Percentiles rank a stretch among this genome's conserved stretches.
These are phyloP conservation scores for Rhopilema esculentum DNA, from an alignment of 30 jellyfish, hydroid and myxozoan species.

Conservation along the genomic window DNA sequence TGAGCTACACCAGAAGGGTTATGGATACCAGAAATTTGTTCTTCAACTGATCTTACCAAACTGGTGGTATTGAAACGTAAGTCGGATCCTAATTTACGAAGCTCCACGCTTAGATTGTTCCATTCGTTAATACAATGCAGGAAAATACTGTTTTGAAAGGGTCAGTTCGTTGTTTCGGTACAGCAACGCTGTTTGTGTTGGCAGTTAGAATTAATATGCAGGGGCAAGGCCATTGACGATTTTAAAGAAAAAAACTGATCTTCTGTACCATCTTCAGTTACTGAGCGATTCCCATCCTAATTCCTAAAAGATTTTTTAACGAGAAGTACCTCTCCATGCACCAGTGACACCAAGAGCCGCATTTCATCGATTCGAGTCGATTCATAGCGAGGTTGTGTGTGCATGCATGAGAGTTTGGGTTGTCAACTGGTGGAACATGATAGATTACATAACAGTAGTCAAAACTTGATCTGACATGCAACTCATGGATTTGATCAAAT, in stretches of 20 bases:
- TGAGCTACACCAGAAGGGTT: conserved; percentile 40
- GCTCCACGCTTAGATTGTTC: conserved; percentile 47
- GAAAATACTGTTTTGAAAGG: conserved; percentile 36
- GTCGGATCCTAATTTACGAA: conserved; percentile 28
- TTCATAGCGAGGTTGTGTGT: neutral
- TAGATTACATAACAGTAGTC: conserved; percentile 28
- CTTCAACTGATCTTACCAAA: conserved; percentile 39
- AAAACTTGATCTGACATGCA: conserved; percentile 24
- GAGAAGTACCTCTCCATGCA: conserved; percentile 59
- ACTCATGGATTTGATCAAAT: conserved; percentile 29
- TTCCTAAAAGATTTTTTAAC: conserved; percentile 23
- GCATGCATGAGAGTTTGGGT: conserved; percentile 36
- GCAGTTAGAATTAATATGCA: conserved; percentile 17
- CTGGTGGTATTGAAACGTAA: conserved; percentile 44
- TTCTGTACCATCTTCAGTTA: conserved; percentile 47
- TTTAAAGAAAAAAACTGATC: conserved; percentile 39
- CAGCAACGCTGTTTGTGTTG: conserved; percentile 12
- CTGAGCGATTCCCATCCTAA: conserved; percentile 70
- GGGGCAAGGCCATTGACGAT: conserved; percentile 58
- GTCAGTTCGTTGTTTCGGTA: conserved; percentile 46
- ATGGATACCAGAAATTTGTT: conserved; percentile 39
- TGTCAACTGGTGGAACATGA: conserved; percentile 38
- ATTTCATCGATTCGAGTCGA: conserved; percentile 25
- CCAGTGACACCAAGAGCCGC: conserved; percentile 66
- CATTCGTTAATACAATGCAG: conserved; percentile 47